These are phyloP conservation scores for Tapirus indicus DNA, from an alignment of 2,797 vertebrate genomes.

Conservation along the genomic window DNA sequence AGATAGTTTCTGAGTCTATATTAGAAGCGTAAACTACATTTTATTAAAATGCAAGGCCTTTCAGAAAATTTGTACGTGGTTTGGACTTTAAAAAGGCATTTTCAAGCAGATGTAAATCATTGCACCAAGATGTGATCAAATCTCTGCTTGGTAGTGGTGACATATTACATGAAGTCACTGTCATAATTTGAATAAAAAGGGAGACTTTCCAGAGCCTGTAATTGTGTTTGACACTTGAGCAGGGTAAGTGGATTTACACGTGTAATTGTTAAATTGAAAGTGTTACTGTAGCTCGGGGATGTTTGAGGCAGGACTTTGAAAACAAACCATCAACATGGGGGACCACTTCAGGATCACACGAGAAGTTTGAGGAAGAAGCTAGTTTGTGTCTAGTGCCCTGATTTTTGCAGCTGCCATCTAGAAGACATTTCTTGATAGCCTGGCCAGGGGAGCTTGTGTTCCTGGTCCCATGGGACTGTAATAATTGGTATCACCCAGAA, in stretches of 20 bases:
- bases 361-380: neutral
- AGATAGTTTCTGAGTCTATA: neutral
- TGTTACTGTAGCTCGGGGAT: neutral
- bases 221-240: neutral
- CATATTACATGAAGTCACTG: neutral
- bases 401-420: no score
- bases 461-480: no score
- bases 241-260: neutral
- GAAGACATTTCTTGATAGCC: no score
- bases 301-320: neutral
- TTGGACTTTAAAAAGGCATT: neutral
- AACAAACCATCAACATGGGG: neutral
- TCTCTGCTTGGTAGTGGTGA: neutral
- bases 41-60: neutral
- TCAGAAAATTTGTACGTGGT: neutral
- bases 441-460: no score
- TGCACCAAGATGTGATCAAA: fast-evolving
- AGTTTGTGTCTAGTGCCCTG: no score
- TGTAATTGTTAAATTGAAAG: neutral
- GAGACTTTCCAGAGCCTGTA: neutral
- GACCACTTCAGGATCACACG: neutral
- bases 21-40: neutral
- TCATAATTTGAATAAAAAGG: neutral
- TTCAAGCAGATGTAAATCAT: neutral
- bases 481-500: no score